These are phyloP conservation scores for Lithodes maja DNA, from an alignment of 2,888 invertebrate genomes.

Conservation along the genomic window DNA sequence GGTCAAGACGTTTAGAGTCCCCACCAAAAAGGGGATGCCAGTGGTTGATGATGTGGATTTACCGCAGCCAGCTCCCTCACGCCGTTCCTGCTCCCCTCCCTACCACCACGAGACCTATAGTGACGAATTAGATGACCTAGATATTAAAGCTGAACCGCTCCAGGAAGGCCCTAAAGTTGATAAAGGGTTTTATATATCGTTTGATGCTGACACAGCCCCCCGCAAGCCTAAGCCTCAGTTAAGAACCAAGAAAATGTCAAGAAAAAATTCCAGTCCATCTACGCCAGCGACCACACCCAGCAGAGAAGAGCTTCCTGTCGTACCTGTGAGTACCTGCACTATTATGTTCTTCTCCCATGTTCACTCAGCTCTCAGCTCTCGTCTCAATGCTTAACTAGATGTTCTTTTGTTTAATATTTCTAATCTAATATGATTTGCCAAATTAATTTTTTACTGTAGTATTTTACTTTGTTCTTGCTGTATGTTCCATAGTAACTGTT, in stretches of 20 bases:
- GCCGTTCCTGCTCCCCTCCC: slow-evolving; percentile 64
- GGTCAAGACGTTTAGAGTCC: slow-evolving; percentile 72
- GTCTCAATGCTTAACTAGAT: slow-evolving; percentile 13
- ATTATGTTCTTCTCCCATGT: neutral
- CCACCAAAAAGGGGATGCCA: slow-evolving; percentile 72
- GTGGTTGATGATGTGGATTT: slow-evolving; percentile 66
- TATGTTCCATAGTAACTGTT: slow-evolving; percentile 8
- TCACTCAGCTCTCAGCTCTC: neutral
- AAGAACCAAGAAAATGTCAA: slow-evolving; percentile 74
- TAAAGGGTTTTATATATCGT: slow-evolving; percentile 92
- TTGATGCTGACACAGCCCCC: slow-evolving; percentile 87
- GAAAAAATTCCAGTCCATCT: slow-evolving; percentile 70
- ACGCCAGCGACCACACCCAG: slow-evolving; percentile 70
- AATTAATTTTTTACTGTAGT: neutral
- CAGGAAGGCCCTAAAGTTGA: slow-evolving; percentile 75
- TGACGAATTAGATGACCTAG: slow-evolving; percentile 57
- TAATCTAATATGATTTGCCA: neutral
- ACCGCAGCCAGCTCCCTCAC: slow-evolving; percentile 66
- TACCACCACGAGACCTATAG: slow-evolving; percentile 67
- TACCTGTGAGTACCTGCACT: slow-evolving; percentile 62
- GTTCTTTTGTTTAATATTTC: neutral
- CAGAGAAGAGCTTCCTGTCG: slow-evolving; percentile 65
- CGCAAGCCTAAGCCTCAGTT: slow-evolving; percentile 92
- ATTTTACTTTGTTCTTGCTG: slow-evolving; percentile 18
- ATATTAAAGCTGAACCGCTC: slow-evolving; percentile 72